phyloP scores from a whole-genome alignment of 2,113 vertebrate genomes.

The Phalacrocorax pelagicus region DNA sequence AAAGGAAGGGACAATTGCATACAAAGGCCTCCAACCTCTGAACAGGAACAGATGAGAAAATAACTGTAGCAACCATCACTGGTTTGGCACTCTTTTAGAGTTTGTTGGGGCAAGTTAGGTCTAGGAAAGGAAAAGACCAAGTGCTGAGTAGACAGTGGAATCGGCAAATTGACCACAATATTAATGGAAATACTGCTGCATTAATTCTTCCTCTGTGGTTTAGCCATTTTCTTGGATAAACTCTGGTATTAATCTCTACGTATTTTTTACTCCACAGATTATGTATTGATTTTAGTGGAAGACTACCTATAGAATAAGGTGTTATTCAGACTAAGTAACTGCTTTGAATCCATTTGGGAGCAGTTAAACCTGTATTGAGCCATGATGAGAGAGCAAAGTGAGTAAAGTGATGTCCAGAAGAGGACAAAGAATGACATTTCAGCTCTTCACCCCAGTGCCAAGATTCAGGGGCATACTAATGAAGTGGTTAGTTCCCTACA shows the following conservation, averaged over 20 bases:
- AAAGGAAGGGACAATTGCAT: neutral
- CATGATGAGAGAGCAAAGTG: neutral
- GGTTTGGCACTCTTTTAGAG: neutral
- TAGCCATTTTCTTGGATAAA: neutral
- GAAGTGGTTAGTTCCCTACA: neutral
- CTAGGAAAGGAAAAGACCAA: neutral
- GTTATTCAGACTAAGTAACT: neutral
- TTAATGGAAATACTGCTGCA: neutral
- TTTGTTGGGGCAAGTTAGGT: neutral
- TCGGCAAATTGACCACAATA: neutral
- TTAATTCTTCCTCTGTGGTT: slow-evolving; percentile 16
- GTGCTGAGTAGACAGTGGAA: neutral
- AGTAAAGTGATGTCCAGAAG: neutral
- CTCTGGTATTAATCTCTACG: neutral
- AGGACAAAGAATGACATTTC: neutral
- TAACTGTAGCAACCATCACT: neutral
- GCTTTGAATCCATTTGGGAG: neutral
- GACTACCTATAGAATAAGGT: neutral
- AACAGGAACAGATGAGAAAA: slow-evolving; percentile 17
- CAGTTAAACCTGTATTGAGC: neutral
- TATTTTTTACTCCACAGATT: neutral
- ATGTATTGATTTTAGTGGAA: neutral
- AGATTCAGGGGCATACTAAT: neutral
- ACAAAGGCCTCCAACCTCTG: neutral
- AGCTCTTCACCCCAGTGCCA: neutral